Evolutionary conservation across 2,888 invertebrate species (phyloP).

Genomic region (Bombylius discolor): DNA sequence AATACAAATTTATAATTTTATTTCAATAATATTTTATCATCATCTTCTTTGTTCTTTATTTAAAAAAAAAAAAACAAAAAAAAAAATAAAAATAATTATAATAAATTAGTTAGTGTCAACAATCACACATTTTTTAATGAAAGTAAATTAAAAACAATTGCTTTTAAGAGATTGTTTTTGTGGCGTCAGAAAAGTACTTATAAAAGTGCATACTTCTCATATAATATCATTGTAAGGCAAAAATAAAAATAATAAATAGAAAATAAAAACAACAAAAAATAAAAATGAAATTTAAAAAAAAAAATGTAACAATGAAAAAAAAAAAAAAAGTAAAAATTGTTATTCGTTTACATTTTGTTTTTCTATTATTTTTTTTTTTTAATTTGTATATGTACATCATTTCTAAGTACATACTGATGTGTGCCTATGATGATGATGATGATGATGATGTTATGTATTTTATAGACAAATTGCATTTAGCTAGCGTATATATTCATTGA

Average conservation of each 20-base stretch:
- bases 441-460: too few species aligned
- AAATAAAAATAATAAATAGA: background rate
- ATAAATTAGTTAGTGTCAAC: background rate
- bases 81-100: background rate
- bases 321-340: background rate
- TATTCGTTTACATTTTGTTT: background rate
- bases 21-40: too few species aligned
- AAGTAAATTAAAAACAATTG: background rate
- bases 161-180: background rate
- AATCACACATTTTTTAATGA: background rate
- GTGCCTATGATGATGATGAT: too few species aligned
- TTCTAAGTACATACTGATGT: too few species aligned
- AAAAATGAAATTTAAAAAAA: conserved; percentile 1
- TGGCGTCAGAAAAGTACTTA: background rate
- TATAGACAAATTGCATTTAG: background rate
- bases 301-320: background rate
- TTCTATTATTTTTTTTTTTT: background rate
- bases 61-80: too few species aligned
- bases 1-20: too few species aligned
- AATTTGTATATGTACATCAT: too few species aligned
- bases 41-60: too few species aligned
- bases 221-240: background rate
- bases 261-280: background rate
- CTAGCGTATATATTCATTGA: too few species aligned
- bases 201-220: background rate